Percentiles rank a stretch among this genome's conserved stretches.
These are phyloP conservation scores for Porites lobata DNA, from an alignment of 92 coral and sea anemone genomes.

Conservation along the genomic window DNA sequence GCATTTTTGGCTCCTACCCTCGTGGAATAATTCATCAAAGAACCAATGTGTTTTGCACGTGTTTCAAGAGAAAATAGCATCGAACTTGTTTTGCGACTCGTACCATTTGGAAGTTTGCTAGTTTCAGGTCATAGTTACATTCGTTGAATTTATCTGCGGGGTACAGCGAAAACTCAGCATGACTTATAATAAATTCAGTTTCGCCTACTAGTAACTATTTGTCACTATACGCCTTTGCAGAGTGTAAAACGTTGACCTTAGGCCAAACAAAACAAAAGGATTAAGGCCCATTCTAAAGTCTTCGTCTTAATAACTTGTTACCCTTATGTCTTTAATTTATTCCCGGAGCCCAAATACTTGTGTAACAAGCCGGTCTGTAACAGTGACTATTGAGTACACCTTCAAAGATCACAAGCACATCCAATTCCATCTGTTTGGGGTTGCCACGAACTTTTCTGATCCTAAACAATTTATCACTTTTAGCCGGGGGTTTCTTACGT, in stretches of 20 bases:
- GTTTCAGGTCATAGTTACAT: not conserved
- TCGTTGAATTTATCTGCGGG: slow-evolving; percentile 6
- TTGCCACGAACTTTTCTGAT: not conserved
- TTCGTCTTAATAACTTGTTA: slow-evolving; percentile 11
- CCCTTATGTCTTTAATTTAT: slow-evolving; percentile 29
- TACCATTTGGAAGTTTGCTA: not conserved
- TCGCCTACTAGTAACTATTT: not conserved
- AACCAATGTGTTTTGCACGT: slow-evolving; percentile 15
- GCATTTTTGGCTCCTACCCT: slow-evolving; percentile 1
- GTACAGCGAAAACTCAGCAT: not conserved
- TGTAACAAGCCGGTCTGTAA: not conserved
- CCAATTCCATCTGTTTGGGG: not conserved
- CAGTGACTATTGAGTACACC: not conserved
- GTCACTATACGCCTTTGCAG: slow-evolving; percentile 7
- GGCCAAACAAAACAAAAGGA: slow-evolving; percentile 47
- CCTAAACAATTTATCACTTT: too few relatives aligned
- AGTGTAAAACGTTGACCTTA: slow-evolving; percentile 41
- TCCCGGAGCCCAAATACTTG: slow-evolving; percentile 22
- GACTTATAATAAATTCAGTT: slow-evolving; percentile 12
- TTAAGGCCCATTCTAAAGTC: slow-evolving; percentile 19
- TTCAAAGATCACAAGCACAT: not conserved
- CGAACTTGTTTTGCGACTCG: not conserved
- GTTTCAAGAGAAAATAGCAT: not conserved
- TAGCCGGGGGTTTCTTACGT: too few relatives aligned
- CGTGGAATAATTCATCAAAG: not conserved